A percentile compares a stretch with the other conserved stretches of the same genome.
Evolutionary conservation across 2,888 invertebrate species (phyloP).

Genomic region (Andrena praecox): DNA sequence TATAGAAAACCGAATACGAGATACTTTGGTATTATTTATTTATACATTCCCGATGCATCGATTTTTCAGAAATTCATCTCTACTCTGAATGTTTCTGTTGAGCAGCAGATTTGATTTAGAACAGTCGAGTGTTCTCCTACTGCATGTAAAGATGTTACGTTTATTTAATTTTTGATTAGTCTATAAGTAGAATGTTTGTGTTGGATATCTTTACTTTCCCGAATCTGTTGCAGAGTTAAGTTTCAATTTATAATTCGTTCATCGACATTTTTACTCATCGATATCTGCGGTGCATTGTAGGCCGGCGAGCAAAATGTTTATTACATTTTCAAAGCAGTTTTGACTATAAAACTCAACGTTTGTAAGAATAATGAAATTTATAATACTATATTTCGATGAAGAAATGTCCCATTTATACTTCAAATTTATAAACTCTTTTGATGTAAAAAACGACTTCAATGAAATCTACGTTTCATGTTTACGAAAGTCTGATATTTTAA

Average conservation of each 20-base stretch:
- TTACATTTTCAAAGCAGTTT: slow-evolving; percentile 13
- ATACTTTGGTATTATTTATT: slow-evolving; percentile 53
- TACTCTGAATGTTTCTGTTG: slow-evolving; percentile 26
- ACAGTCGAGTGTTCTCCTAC: slow-evolving; percentile 13
- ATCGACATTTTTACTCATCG: neutral
- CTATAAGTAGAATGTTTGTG: slow-evolving; percentile 30
- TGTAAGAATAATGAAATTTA: slow-evolving; percentile 46
- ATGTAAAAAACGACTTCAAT: slow-evolving; percentile 54
- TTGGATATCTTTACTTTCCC: slow-evolving; percentile 6
- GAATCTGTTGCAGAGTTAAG: slow-evolving; percentile 5
- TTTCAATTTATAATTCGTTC: slow-evolving; percentile 8
- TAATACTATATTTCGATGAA: slow-evolving; percentile 26
- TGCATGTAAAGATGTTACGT: slow-evolving; percentile 38
- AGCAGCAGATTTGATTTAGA: slow-evolving; percentile 1
- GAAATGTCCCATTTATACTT: slow-evolving; percentile 58
- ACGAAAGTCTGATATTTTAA: slow-evolving; percentile 66
- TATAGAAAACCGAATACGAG: slow-evolving; percentile 25
- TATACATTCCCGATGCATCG: slow-evolving; percentile 61
- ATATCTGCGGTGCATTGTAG: neutral
- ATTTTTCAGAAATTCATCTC: slow-evolving; percentile 37
- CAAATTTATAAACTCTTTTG: slow-evolving; percentile 53
- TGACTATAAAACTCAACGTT: slow-evolving; percentile 24
- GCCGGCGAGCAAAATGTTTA: neutral
- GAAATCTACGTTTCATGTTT: slow-evolving; percentile 60
- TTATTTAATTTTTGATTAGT: slow-evolving; percentile 34